Base-by-base conservation (phyloP, 2,888 invertebrate species). In the Tenthredo notha region DNA sequence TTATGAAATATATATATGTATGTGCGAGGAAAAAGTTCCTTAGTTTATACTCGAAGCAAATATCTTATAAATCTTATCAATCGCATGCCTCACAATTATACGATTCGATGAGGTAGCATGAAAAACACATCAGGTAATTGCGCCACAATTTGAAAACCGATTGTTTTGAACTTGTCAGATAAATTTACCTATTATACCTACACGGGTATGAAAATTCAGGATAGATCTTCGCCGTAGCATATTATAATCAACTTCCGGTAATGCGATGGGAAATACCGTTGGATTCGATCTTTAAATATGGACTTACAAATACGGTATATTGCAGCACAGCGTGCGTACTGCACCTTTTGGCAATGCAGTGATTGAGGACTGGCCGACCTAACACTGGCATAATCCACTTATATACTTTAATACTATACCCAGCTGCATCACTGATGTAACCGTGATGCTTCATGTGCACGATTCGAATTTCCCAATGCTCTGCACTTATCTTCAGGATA, bases 321-420 rank as follows among this genome's bases (percentile, higher is more conserved):
- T 18, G n/a, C 10, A 25, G 25, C 54, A 77, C 25, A 50, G 29
- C 50, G 54, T 33, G 29, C 10, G 70, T n/a, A 33, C 37, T 37
- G 18, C 54, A 29, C 21, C 37, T 50, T 50, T 54, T 77, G 50
- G 77, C 77, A 77, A 54, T 54, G 29, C 50, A 25, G 33, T 77
- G 54, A 77, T 50, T 77, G 77, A 77, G 77, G 77, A 47, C 54
- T 74, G 72, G 43, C 72, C 72, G 72, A 43, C 72, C 72, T 43
- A 74, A 43, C 72, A 74, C 77, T 77, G 77, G 77, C 77, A 77
- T 77, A 77, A 77, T 77, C 77, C 50, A 77, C 77, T 77, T 50
- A 12, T 77, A 77, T 25, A 40, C 75, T 47, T 70, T 12, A 75
- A n/a, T 47, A 29, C 25, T 25, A 15, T 75, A 75, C 50, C 18